phyloP scores from a whole-genome alignment of 2,113 vertebrate species.

The Pagrus major region DNA sequence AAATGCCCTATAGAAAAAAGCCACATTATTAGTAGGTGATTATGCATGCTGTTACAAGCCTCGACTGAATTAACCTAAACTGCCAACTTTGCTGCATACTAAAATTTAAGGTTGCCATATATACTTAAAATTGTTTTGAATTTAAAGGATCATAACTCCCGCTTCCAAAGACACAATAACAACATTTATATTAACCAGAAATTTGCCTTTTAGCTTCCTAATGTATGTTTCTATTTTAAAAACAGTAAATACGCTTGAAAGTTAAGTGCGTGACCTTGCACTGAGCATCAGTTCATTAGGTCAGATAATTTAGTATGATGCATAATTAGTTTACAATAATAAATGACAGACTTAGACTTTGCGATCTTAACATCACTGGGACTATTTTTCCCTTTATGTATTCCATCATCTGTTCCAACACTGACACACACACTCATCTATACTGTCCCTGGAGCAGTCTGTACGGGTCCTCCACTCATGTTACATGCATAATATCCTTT shows the following conservation, averaged over 20 bases:
- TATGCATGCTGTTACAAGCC: constrained; percentile 33
- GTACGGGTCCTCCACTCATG: not conserved
- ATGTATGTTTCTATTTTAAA: constrained; percentile 20
- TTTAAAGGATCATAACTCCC: constrained; percentile 5
- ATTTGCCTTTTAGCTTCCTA: constrained; percentile 26
- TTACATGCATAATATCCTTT: not conserved
- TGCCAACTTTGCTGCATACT: constrained; percentile 31
- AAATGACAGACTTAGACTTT: not conserved
- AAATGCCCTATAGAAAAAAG: constrained; percentile 14
- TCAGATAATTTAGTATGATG: not conserved
- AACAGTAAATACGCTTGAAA: not conserved
- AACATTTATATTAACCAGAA: constrained; percentile 2
- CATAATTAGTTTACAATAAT: not conserved
- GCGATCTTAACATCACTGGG: not conserved
- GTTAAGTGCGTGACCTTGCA: not conserved
- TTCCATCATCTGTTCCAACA: not conserved
- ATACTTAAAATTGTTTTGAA: not conserved
- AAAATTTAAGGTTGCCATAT: constrained; percentile 26
- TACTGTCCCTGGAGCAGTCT: not conserved
- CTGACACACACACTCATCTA: not conserved
- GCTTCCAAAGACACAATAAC: not conserved
- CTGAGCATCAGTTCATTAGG: constrained; percentile 7
- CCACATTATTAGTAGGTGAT: constrained; percentile 12
- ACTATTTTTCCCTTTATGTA: not conserved
- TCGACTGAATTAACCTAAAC: constrained; percentile 39